Evolutionary conservation across 2,113 vertebrate genomes (phyloP).

Genomic region (Rissa tridactyla): DNA sequence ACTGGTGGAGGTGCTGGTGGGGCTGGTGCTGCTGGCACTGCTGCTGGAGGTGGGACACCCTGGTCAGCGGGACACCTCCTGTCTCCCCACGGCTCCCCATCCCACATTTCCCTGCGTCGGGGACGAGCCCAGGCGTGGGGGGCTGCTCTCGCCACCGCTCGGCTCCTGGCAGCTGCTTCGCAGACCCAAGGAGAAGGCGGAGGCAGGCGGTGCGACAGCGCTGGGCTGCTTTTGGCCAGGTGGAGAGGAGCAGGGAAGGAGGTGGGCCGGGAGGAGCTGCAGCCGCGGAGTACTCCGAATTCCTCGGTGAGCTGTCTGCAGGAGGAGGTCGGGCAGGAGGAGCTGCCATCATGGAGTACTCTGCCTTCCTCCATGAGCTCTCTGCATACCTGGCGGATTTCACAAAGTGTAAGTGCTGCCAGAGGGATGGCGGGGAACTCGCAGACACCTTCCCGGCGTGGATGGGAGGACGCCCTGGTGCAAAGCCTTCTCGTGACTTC

Average conservation of each 20-base stretch:
- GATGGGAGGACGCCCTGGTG: not conserved
- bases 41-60: not conserved
- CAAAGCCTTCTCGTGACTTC: not conserved
- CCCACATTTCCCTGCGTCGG: too few relatives aligned
- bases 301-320: too few relatives aligned
- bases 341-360: not conserved
- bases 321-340: not conserved
- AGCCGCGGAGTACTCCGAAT: not conserved
- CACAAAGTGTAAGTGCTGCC: not conserved
- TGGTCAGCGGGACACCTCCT: too few relatives aligned
- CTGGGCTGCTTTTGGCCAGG: not conserved
- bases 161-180: not conserved
- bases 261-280: not conserved
- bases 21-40: too few relatives aligned
- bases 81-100: not conserved
- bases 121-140: not conserved
- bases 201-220: not conserved
- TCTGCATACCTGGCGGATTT: not conserved
- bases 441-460: not conserved
- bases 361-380: not conserved
- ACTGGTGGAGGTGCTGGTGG: too few relatives aligned
- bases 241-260: not conserved
- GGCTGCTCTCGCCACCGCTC: not conserved
- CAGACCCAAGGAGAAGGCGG: not conserved
- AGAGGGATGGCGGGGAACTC: not conserved